A percentile compares a stretch with the other conserved stretches of the same genome.
Evolutionary conservation across 2,797 vertebrate species (phyloP).

Genomic region (Ptychadena robeensis): DNA sequence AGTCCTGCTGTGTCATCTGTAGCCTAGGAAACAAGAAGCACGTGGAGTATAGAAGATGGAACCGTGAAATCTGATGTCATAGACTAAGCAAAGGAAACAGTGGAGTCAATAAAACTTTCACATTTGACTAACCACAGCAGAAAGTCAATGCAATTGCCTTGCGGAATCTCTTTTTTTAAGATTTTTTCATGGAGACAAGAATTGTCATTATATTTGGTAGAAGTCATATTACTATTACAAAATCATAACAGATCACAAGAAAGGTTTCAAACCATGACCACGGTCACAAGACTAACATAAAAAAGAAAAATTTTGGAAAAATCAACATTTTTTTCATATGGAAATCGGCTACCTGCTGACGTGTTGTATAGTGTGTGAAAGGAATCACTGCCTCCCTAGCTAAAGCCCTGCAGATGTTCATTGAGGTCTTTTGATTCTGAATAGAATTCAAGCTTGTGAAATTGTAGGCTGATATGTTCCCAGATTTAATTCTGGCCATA

Average conservation of each 20-base stretch:
- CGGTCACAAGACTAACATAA: not conserved
- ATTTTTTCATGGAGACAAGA: not conserved
- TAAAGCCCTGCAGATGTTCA: no score
- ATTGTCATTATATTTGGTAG: not conserved
- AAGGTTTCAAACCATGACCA: not conserved
- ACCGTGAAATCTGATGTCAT: slow-evolving; percentile 80
- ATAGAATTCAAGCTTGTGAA: no score
- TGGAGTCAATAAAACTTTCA: slow-evolving; percentile 12
- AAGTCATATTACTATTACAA: not conserved
- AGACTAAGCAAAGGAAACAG: slow-evolving; percentile 66
- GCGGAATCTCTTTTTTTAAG: not conserved
- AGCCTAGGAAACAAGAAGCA: slow-evolving; percentile 82
- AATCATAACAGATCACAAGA: not conserved
- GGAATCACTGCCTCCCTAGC: no score
- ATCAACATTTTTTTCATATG: not conserved
- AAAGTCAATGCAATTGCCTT: not conserved
- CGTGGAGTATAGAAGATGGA: slow-evolving; percentile 68
- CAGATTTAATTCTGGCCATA: no score
- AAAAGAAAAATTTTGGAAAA: not conserved
- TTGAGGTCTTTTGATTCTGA: no score
- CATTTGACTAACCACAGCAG: slow-evolving; percentile 8
- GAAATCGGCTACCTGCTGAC: no score
- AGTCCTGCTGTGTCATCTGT: slow-evolving; percentile 80
- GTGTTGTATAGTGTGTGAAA: no score
- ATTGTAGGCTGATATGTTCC: no score